These are phyloP conservation scores for Corynorhinus townsendii DNA, from an alignment of 2,113 vertebrate genomes.

Conservation along the genomic window DNA sequence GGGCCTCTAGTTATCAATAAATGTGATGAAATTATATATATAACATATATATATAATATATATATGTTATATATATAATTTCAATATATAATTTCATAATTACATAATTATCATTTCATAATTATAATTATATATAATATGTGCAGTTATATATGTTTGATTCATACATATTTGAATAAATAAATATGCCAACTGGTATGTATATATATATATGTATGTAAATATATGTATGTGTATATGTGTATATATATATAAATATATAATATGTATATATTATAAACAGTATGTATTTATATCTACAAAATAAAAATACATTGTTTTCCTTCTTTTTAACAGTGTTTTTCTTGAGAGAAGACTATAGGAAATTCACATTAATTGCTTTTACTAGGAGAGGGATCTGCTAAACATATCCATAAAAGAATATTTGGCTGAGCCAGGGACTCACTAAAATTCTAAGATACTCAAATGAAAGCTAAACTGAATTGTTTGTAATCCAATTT, in stretches of 20 bases:
- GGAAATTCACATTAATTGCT: neutral
- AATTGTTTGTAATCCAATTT: slow-evolving; percentile 30
- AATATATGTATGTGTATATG: neutral
- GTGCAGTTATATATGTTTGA: neutral
- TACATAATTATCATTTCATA: no score
- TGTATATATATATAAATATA: neutral
- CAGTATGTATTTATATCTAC: neutral
- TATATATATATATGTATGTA: neutral
- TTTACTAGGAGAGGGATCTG: neutral
- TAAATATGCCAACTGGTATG: neutral
- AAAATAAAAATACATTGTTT: neutral
- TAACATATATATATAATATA: neutral
- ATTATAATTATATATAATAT: no score
- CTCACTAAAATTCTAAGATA: slow-evolving; percentile 20
- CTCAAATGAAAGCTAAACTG: slow-evolving; percentile 34
- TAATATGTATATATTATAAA: neutral
- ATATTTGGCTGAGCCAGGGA: neutral
- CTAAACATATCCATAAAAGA: slow-evolving; percentile 17
- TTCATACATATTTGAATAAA: neutral
- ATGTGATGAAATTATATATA: neutral
- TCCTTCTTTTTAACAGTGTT: neutral
- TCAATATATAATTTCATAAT: no score
- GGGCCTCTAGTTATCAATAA: neutral
- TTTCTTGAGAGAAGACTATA: neutral
- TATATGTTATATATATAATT: neutral